These are phyloP conservation scores for Lepidonotus clava DNA, from an alignment of 2,888 invertebrate species.

Conservation along the genomic window DNA sequence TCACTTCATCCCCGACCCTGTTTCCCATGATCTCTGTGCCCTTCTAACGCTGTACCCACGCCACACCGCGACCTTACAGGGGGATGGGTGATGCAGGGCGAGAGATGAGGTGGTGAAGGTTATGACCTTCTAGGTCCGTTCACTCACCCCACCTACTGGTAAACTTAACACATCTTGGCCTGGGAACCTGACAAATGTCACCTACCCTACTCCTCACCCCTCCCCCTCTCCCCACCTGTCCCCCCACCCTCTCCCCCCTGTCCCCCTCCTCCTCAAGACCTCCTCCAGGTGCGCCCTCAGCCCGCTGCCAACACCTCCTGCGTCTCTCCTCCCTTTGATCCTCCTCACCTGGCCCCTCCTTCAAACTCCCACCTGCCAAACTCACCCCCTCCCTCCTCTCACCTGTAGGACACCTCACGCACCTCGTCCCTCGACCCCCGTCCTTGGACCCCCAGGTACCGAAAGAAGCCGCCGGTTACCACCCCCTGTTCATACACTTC, in stretches of 20 bases:
- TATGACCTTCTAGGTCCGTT: too few species aligned
- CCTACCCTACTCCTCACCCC: neutral
- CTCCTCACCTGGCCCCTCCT: neutral
- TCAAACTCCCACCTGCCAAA: neutral
- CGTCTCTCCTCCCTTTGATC: neutral
- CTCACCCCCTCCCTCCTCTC: neutral
- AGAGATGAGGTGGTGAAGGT: too few species aligned
- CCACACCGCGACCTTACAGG: too few species aligned
- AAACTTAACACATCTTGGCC: neutral
- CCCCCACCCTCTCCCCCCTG: neutral
- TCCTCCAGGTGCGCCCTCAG: neutral
- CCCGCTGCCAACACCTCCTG: neutral
- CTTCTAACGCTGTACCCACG: too few species aligned
- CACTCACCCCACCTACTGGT: too few species aligned
- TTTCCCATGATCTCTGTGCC: too few species aligned
- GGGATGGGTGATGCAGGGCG: too few species aligned
- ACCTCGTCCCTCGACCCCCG: neutral
- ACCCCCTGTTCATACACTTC: too few species aligned
- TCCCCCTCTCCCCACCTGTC: neutral
- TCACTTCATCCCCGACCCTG: too few species aligned
- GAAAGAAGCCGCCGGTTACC: neutral
- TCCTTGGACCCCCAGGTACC: neutral
- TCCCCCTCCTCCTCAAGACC: neutral
- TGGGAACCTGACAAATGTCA: neutral
- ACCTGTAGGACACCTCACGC: neutral